Evolutionary conservation across 1,140 invertebrate species (phyloP), one percentile per base, ranked within the genome.

Genomic region (Drosophila bocqueti): DNA sequence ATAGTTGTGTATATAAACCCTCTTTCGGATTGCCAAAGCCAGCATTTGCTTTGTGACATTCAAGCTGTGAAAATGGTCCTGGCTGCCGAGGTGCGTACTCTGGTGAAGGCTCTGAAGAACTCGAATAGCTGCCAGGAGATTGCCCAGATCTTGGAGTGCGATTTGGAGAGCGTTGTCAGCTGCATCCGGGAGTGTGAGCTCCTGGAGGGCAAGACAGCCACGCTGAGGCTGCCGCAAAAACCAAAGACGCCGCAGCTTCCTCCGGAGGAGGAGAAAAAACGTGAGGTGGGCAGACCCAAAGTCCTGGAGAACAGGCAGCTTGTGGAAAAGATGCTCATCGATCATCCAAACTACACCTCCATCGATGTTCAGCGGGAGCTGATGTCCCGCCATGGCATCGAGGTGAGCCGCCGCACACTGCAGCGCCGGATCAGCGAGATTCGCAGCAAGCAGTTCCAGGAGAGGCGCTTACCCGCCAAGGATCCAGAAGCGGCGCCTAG

Each of bases 391-490:
- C 73, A 61, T 16, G 85, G 81, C 47, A 90, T 90, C 26, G 74
- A 79, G 8, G 69, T 84, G 2, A 89, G 81, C n/a, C 81, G 81
- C 6, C 71, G 84, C 40, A 89, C 85, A 0, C 42, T 89, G 10
- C 84, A 89, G 18, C 63, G 85, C 2, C 75, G 85, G 21, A 90
- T 89, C 21, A 84, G 85, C 52, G 81, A 90, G 45, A 81, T 89
- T 9, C 57, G 71, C 26, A 34, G 74, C 5, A 74, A 60, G 26
- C 62, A 38, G 16, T 6, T 18, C 42, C 45, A 40, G 15, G 40
- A 43, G 15, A 31, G 29, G 6, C 16, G 16, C 6, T 3, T 24
- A 10, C 29, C 29, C 1, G 15, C 16, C 18, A 15, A 62, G 24
- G 40, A 72, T 18, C 49, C 7, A 38, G 18, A 2, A 4, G 9